phyloP scores from a whole-genome alignment of 1,140 invertebrate genomes.

The Diachasma alloeum region DNA sequence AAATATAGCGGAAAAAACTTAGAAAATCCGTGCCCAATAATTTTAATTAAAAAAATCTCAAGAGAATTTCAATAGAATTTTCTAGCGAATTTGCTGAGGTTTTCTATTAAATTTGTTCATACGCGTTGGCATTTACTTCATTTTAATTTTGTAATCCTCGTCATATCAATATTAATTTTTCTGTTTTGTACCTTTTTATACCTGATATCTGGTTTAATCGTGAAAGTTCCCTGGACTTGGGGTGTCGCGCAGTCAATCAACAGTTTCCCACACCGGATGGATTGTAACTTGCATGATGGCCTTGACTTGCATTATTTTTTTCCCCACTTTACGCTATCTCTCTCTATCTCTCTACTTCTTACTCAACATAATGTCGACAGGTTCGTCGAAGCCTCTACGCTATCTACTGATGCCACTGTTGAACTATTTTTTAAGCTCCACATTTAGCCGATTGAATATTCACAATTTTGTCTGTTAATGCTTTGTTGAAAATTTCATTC shows the following conservation, averaged over 20 bases:
- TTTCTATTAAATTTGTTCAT: no score
- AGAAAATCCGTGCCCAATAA: no score
- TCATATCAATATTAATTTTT: no score
- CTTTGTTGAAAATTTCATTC: no score
- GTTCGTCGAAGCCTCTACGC: not conserved
- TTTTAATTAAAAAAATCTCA: no score
- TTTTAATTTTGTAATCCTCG: no score
- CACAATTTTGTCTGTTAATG: not conserved
- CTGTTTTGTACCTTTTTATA: no score
- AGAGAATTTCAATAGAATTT: no score
- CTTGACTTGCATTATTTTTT: conserved; percentile 1
- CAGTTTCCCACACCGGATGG: not conserved
- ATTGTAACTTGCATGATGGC: not conserved
- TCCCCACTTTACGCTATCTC: not conserved
- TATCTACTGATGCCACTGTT: not conserved
- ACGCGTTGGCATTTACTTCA: no score
- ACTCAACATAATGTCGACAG: not conserved
- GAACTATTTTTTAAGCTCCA: not conserved
- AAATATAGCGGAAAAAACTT: no score
- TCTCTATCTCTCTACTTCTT: not conserved
- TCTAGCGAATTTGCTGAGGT: no score
- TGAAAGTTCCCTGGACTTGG: not conserved
- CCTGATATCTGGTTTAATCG: no score
- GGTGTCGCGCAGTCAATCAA: not conserved
- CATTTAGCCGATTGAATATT: not conserved